Conservation (phyloP, 92 coral and sea anemone genomes). For the Pocillopora grandis region DNA sequence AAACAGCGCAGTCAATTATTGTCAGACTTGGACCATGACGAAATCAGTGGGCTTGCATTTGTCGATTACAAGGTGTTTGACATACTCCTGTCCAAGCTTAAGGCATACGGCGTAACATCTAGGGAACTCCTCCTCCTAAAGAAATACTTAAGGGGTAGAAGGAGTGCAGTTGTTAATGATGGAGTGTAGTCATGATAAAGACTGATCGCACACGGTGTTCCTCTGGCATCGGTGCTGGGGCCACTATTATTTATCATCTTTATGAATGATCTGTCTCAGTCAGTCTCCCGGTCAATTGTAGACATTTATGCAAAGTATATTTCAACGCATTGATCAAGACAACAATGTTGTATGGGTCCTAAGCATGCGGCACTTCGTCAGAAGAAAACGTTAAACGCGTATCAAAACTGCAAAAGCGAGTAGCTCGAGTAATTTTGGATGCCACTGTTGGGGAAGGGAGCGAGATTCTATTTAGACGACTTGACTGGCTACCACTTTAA, state of each 20-base stretch:
- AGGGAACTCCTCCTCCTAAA: neutral
- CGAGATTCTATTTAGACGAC: neutral
- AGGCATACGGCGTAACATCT: neutral
- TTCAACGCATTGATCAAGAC: neutral
- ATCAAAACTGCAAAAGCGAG: neutral
- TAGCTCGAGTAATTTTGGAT: neutral
- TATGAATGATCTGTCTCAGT: slow-evolving; percentile 18
- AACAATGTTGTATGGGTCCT: neutral
- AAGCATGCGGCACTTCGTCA: neutral
- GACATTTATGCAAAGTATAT: slow-evolving; percentile 30
- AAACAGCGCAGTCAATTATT: neutral
- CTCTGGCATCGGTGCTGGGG: too few species aligned
- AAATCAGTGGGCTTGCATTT: too few species aligned
- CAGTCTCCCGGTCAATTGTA: slow-evolving; percentile 13
- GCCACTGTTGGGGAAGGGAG: neutral
- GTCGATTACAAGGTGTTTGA: neutral
- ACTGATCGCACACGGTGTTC: too few species aligned
- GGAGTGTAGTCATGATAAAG: too few species aligned
- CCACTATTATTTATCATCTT: too few species aligned
- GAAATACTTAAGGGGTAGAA: neutral
- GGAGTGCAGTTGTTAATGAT: too few species aligned
- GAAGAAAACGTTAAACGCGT: neutral
- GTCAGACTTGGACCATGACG: too few species aligned
- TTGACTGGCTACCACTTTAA: neutral
- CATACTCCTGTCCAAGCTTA: neutral